Evolutionary conservation across 2,888 invertebrate species (phyloP).

Genomic region (Allacma fusca): DNA sequence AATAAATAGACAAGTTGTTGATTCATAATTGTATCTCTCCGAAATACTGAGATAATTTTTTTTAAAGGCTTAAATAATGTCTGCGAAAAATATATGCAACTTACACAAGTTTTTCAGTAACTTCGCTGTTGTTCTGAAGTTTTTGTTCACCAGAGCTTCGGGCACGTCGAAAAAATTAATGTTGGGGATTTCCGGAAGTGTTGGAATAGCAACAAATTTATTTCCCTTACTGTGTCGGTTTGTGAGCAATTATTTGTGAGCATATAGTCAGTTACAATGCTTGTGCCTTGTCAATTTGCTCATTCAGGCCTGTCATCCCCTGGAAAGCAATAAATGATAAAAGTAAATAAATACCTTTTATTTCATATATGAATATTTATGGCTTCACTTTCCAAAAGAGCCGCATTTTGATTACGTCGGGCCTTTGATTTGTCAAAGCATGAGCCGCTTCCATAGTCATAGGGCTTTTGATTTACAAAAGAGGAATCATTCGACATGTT

Average conservation of each 20-base stretch:
- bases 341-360: no score
- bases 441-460: constrained; percentile 12
- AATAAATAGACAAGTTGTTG: no score
- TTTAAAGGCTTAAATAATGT: no score
- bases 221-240: neutral
- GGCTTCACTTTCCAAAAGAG: constrained; percentile 34
- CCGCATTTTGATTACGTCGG: constrained; percentile 37
- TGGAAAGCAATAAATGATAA: neutral
- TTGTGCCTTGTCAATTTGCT: constrained; percentile 33
- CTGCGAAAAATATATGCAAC: neutral
- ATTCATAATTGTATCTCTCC: no score
- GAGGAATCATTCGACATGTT: constrained; percentile 12
- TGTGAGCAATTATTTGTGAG: constrained; percentile 1
- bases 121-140: neutral
- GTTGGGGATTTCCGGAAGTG: constrained; percentile 9
- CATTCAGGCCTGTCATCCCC: constrained; percentile 35
- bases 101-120: neutral
- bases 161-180: constrained; percentile 30
- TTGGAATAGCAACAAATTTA: neutral
- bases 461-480: constrained; percentile 15
- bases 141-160: neutral
- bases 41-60: no score
- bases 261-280: constrained; percentile 6
- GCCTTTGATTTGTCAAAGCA: neutral
- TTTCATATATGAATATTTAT: no score